A percentile compares a stretch with the other conserved stretches of the same genome.
Evolutionary conservation across 2,113 vertebrate species (phyloP).

Genomic region (Oenanthe melanoleuca): DNA sequence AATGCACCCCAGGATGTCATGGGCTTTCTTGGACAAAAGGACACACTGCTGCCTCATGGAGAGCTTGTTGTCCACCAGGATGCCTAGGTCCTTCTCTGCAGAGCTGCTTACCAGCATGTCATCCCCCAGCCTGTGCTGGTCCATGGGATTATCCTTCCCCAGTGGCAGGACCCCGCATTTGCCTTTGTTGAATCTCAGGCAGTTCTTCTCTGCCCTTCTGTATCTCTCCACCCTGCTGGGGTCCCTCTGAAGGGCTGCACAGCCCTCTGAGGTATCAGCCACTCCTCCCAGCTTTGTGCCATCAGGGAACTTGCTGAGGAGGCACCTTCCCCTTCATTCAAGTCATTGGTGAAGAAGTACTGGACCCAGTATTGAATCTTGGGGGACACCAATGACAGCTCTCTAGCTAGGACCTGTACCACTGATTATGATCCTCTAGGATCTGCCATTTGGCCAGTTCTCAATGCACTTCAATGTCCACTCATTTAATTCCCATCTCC

Average conservation of each 20-base stretch:
- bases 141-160: accelerated
- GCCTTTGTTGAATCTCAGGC: not conserved
- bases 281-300: not conserved
- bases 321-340: not conserved
- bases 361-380: not conserved
- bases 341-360: not conserved
- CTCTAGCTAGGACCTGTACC: not conserved
- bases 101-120: not conserved
- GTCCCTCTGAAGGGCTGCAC: not conserved
- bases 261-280: accelerated
- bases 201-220: not conserved
- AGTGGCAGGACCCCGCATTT: not conserved
- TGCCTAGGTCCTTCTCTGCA: not conserved
- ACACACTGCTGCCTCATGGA: not conserved
- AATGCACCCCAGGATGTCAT: not conserved
- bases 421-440: not conserved
- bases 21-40: not conserved
- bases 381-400: not conserved
- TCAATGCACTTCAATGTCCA: not conserved
- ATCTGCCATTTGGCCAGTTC: not conserved
- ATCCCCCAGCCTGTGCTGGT: not conserved
- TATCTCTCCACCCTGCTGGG: accelerated
- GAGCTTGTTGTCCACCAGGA: not conserved
- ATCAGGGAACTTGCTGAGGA: not conserved
- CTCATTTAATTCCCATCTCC: not conserved